Conservation (phyloP, 2,888 invertebrate species). For the Elegia similella region DNA sequence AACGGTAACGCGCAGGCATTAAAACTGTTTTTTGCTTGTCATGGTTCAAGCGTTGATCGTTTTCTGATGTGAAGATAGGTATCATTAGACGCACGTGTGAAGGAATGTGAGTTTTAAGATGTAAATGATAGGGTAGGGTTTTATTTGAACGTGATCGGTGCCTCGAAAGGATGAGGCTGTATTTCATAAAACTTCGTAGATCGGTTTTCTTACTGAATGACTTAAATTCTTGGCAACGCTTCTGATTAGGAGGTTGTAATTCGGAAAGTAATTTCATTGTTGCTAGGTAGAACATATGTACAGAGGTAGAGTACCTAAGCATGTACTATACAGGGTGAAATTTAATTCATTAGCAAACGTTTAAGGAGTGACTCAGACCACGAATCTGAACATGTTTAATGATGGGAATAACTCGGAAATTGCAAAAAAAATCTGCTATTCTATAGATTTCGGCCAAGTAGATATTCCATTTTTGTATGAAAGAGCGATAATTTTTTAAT, state of each 20-base stretch:
- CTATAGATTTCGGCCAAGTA: too few relatives aligned
- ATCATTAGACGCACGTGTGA: constrained; percentile 28
- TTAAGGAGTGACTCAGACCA: too few relatives aligned
- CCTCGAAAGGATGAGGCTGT: neutral
- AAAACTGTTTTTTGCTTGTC: constrained; percentile 25
- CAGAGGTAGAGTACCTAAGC: too few relatives aligned
- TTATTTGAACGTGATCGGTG: constrained; percentile 14
- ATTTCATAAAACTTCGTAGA: constrained; percentile 2
- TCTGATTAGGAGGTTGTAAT: neutral
- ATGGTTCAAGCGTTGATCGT: constrained; percentile 26
- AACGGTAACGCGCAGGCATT: constrained; percentile 26
- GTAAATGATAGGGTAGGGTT: constrained; percentile 16
- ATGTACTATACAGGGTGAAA: too few relatives aligned
- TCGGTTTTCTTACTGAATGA: neutral
- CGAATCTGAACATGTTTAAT: too few relatives aligned
- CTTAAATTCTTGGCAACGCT: neutral
- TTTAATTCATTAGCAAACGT: too few relatives aligned
- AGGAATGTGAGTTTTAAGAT: constrained; percentile 26
- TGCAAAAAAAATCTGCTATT: too few relatives aligned
- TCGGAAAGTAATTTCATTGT: too few relatives aligned
- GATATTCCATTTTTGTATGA: too few relatives aligned
- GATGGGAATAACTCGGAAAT: too few relatives aligned
- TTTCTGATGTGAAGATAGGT: constrained; percentile 41
- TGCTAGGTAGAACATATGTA: too few relatives aligned
- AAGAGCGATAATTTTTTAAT: too few relatives aligned